Evolutionary conservation across 2,113 vertebrate species (phyloP).

Genomic region (Pimephales promelas): DNA sequence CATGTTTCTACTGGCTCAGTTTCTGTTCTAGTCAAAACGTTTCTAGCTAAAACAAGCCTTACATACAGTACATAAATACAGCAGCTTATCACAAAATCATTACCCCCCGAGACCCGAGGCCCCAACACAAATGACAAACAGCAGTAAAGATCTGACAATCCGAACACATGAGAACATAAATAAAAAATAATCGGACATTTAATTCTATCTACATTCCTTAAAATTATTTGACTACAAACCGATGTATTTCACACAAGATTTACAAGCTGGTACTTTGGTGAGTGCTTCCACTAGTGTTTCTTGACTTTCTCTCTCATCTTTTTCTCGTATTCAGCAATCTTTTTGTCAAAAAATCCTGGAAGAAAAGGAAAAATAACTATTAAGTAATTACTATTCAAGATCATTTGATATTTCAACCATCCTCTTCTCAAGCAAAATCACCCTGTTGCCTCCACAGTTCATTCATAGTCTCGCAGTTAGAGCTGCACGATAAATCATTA

Average conservation of each 20-base stretch:
- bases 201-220: conserved; percentile 48
- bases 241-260: conserved; percentile 25
- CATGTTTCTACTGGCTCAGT: conserved; percentile 32
- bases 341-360: conserved; percentile 82
- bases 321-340: conserved; percentile 84
- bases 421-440: too few relatives aligned
- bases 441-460: too few relatives aligned
- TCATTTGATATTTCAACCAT: too few relatives aligned
- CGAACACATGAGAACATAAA: conserved; percentile 32
- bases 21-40: conserved; percentile 11
- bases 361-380: conserved; percentile 33
- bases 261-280: neutral
- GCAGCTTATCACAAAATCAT: conserved; percentile 54
- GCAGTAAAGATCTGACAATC: conserved; percentile 33
- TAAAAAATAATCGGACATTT: neutral
- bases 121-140: conserved; percentile 11
- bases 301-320: conserved; percentile 77
- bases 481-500: too few relatives aligned
- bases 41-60: neutral
- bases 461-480: too few relatives aligned
- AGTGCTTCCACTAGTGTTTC: conserved; percentile 67
- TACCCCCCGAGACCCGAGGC: conserved; percentile 45
- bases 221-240: conserved; percentile 35
- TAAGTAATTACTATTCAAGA: too few relatives aligned
- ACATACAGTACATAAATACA: conserved; percentile 57